These are phyloP conservation scores for Blastobasis adustella DNA, from an alignment of 2,888 invertebrate genomes.

Conservation along the genomic window DNA sequence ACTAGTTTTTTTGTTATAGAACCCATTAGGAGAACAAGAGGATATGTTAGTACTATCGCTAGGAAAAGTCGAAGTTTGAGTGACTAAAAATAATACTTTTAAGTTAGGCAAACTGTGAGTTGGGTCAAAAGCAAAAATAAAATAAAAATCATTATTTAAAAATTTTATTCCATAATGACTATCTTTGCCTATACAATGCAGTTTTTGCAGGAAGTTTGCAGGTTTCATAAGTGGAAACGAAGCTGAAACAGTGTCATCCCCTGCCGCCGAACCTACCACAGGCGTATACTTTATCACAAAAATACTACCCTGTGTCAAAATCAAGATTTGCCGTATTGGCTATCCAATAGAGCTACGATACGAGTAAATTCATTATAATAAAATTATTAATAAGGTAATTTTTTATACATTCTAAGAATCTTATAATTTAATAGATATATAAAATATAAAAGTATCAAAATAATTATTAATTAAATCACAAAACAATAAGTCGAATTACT, in stretches of 20 bases:
- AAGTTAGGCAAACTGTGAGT: too few relatives aligned
- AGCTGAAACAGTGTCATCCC: slow-evolving; percentile 16
- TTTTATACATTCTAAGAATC: slow-evolving; percentile 22
- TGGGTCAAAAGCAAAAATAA: background rate
- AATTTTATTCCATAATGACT: slow-evolving; percentile 17
- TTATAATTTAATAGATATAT: background rate
- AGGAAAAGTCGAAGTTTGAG: too few relatives aligned
- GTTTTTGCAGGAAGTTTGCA: background rate
- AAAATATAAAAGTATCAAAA: background rate
- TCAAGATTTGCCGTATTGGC: background rate
- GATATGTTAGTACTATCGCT: too few relatives aligned
- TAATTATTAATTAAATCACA: background rate
- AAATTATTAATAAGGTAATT: slow-evolving; percentile 20
- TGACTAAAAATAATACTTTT: too few relatives aligned
- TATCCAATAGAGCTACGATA: too few relatives aligned
- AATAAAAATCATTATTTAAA: slow-evolving; percentile 4
- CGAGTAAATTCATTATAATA: slow-evolving; percentile 7
- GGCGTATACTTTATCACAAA: slow-evolving; percentile 44
- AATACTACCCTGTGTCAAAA: slow-evolving; percentile 54
- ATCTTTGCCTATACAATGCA: slow-evolving; percentile 10
- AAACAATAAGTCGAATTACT: background rate
- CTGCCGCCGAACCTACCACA: slow-evolving; percentile 41
- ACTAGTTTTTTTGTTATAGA: too few relatives aligned
- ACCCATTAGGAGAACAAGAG: too few relatives aligned
- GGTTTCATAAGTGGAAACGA: background rate